Evolutionary conservation across 2,113 vertebrate species (phyloP).

Genomic region (Phalacrocorax brasilianus): DNA sequence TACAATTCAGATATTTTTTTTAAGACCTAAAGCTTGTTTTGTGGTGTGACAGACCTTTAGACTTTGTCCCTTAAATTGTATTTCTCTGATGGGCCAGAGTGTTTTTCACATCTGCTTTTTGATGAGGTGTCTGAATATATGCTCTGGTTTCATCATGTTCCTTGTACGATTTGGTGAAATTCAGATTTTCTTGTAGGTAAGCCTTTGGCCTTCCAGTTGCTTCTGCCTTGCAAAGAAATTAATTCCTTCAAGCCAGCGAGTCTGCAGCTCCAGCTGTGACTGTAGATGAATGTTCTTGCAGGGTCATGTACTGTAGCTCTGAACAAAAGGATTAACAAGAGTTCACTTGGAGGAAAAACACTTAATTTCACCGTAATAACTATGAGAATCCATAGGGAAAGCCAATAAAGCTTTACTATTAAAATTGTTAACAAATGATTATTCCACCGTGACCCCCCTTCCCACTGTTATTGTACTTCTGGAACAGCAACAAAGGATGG

Average conservation of each 20-base stretch:
- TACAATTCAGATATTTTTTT: not conserved
- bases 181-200: constrained; percentile 19
- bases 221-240: constrained; percentile 12
- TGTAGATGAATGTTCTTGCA: constrained; percentile 33
- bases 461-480: not conserved
- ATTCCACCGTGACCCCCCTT: not conserved
- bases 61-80: not conserved
- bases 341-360: constrained; percentile 16
- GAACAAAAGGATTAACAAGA: constrained; percentile 19
- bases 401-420: constrained; percentile 35
- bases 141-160: not conserved
- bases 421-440: constrained; percentile 52
- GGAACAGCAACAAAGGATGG: not conserved
- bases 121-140: not conserved
- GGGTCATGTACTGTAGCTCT: constrained; percentile 26
- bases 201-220: not conserved
- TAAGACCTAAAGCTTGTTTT: not conserved
- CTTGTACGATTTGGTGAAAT: not conserved
- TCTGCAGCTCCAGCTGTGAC: constrained; percentile 37
- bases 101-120: not conserved
- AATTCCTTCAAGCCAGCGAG: constrained; percentile 15
- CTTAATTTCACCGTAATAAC: constrained; percentile 46
- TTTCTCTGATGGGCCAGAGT: not conserved
- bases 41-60: not conserved
- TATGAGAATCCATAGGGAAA: constrained; percentile 13